Base-by-base conservation (phyloP, 1,140 invertebrate species). In the Rhagoletis pomonella region DNA sequence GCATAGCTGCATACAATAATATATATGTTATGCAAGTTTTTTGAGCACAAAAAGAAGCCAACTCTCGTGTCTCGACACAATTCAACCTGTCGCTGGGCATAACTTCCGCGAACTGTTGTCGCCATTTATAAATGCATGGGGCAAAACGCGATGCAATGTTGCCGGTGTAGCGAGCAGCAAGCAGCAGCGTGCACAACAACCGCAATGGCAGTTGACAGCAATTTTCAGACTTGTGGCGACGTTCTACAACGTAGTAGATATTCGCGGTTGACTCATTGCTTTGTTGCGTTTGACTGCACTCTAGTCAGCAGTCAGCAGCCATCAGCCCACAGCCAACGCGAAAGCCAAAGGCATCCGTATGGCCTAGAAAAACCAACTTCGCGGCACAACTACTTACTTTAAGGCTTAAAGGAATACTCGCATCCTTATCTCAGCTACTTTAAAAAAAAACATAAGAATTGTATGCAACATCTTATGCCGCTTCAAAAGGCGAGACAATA, bases 211-310 rank as follows among this genome's bases (percentile, higher is more conserved):
- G 47, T 55, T 81, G 44, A 55, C 47, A 55, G 73, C n/a, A 81
- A 81, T 47, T 81, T 81, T 55, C 73, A 81, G 73, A 81, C 73
- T 55, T 81, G 73, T 50, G 73, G 73, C 73, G 73, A 55, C 73
- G 19, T 55, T 81, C 29, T 58, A 81, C 73, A 29, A 29, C 29
- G 29, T 29, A 29, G 29, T 29, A 81, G 73, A 55, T 55, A 81
- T 55, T 81, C 73, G 73, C 73, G 73, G 73, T 81, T 81, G 73
- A 81, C 73, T 81, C 73, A 81, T 81, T 81, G 47, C 73, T 81
- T 81, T 81, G 73, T 55, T 29, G 29, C 73, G n/a, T 81, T 81
- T 81, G 73, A 81, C 47, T 81, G 73, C 73, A 81, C 73, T 81
- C 73, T n/a, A 55, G 47, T n/a, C 10, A 58, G 44, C 39, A 62